Evolutionary conservation across 1,140 invertebrate genomes (phyloP), one percentile per base, ranked within the genome.

Genomic region (Drosophila nebulosa): DNA sequence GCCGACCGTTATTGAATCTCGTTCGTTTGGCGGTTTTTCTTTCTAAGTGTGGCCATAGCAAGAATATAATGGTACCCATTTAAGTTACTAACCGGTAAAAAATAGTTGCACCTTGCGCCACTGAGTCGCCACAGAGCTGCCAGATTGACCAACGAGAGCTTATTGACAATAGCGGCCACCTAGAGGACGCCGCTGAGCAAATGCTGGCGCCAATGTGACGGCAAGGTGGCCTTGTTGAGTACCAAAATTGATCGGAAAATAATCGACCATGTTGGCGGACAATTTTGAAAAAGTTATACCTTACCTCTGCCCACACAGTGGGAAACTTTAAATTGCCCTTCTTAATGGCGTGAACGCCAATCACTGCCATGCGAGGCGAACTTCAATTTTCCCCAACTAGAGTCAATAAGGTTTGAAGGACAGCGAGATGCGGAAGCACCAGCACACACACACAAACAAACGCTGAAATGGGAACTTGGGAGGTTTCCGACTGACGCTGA

Each of bases 401-500:
- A 36, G 64, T 60, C 32, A 27, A 42, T 57, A 24, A 14, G 18
- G 18, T 56, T 27, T 6, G 14, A 21, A 16, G 51, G 52, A 12
- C 27, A 16, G 36, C 10, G 32, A 57, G 59, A n/a, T 21, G 24
- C 7, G 51, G 22, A 42, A 22, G 14, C 51, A 18, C n/a, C n/a
- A 39, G 50, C 50, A 27, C 50, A 21, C 22, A 69, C 68, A 65
- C 61, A 64, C 69, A 46, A 21, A 69, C 68, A 65, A 53, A 64
- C 69, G 21, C 7, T 21, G 16, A 9, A 16, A n/a, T 18, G 3
- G 3, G 39, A 7, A 7, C 36, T 39, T 14, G 14, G 36, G 46
- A 52, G 36, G 46, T 27, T 46, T 66, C 78, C 79, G 74, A 59
- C 75, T 79, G 79, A 77, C 85, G 83, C 76, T 84, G 85, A 88